These are phyloP conservation scores for Pterocles burchelli DNA, from an alignment of 2,113 vertebrate species.

Conservation along the genomic window DNA sequence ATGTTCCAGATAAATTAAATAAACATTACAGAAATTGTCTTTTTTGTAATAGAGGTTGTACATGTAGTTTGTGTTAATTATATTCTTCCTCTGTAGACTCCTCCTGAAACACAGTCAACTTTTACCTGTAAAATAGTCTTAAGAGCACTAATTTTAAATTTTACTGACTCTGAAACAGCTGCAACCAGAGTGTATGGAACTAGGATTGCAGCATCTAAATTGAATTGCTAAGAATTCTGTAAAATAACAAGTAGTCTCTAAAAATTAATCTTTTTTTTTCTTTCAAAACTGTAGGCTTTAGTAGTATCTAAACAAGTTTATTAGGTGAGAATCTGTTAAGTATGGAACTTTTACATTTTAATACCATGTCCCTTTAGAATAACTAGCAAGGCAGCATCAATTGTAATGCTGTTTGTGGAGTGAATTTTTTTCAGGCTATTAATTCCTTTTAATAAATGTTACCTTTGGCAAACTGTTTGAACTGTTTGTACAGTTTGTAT, in stretches of 20 bases:
- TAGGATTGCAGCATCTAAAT: constrained; percentile 3
- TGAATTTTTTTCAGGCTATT: constrained; percentile 56
- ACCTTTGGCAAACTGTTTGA: constrained; percentile 54
- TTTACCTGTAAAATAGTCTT: constrained; percentile 14
- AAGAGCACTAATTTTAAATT: constrained; percentile 20
- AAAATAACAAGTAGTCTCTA: constrained; percentile 50
- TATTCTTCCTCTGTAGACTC: not conserved
- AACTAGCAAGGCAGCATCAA: constrained; percentile 60
- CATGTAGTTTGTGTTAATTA: not conserved
- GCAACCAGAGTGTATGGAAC: not conserved
- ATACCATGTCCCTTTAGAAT: constrained; percentile 61
- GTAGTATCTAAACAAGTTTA: constrained; percentile 67
- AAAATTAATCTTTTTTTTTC: constrained; percentile 41
- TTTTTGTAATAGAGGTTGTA: not conserved
- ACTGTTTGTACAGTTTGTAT: constrained; percentile 60
- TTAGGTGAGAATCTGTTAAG: constrained; percentile 71
- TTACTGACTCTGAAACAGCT: constrained; percentile 34
- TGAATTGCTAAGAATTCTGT: constrained; percentile 50
- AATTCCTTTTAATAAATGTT: constrained; percentile 66
- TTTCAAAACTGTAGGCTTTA: constrained; percentile 45
- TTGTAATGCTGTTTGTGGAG: constrained; percentile 63
- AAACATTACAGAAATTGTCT: not conserved
- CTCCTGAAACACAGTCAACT: not conserved
- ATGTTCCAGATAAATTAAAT: not conserved
- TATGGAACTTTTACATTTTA: constrained; percentile 63